A percentile compares a stretch with the other conserved stretches of the same genome.
Evolutionary conservation across 2,113 vertebrate genomes (phyloP).

Genomic region (Corythornis cristatus): DNA sequence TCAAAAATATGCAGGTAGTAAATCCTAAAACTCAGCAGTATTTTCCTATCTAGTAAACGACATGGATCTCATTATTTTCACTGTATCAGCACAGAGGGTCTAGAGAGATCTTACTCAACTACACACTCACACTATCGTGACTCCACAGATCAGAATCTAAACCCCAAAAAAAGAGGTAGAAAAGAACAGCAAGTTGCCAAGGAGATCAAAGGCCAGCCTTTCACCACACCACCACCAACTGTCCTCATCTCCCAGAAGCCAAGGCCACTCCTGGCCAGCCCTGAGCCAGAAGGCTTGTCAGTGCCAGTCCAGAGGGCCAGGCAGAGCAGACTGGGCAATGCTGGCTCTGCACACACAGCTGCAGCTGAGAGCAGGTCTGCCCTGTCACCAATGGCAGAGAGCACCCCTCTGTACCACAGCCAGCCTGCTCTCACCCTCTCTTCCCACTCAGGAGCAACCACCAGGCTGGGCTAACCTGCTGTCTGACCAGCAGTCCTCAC

Average conservation of each 20-base stretch:
- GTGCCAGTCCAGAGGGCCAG: background rate
- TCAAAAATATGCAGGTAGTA: background rate
- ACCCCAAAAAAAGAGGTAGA: background rate
- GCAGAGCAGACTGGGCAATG: background rate
- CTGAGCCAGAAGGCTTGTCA: background rate
- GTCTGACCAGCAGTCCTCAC: background rate
- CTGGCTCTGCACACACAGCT: background rate
- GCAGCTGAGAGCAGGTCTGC: background rate
- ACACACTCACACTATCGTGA: fast-evolving
- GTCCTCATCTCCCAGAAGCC: background rate
- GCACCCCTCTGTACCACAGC: fast-evolving
- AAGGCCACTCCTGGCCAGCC: background rate
- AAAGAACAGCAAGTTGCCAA: background rate
- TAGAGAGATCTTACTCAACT: background rate
- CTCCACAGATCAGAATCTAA: background rate
- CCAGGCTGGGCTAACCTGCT: background rate
- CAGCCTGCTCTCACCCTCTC: background rate
- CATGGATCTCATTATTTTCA: background rate
- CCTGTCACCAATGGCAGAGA: background rate
- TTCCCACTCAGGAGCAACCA: background rate
- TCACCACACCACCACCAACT: background rate
- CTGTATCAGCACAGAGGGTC: background rate
- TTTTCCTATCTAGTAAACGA: background rate
- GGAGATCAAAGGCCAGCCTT: background rate
- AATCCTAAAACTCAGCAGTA: background rate